Conservation (phyloP, 2,113 vertebrate genomes). For the Aix galericulata region DNA sequence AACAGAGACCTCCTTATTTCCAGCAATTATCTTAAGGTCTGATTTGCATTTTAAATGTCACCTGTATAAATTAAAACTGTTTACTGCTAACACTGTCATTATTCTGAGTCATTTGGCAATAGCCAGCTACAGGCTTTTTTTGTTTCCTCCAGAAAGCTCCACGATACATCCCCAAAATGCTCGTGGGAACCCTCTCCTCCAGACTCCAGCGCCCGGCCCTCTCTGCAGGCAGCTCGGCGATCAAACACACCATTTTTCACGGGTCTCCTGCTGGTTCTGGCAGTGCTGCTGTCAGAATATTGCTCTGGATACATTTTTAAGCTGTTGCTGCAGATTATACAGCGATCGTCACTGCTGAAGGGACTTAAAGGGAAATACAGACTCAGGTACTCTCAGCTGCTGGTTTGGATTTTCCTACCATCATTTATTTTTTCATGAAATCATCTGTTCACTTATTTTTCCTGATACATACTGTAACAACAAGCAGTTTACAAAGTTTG, state of each 20-base stretch:
- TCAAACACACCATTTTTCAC: accelerated
- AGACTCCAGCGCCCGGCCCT: not conserved
- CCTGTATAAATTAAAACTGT: constrained; percentile 82
- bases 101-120: constrained; percentile 31
- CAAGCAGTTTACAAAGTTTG: not conserved
- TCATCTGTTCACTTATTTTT: not conserved
- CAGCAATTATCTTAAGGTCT: constrained; percentile 82
- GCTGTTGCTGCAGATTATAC: not conserved
- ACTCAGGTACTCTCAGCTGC: accelerated
- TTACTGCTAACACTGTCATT: constrained; percentile 65
- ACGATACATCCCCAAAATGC: not conserved
- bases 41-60: constrained; percentile 85
- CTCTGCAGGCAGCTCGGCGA: accelerated
- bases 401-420: not conserved
- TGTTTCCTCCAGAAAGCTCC: constrained; percentile 1
- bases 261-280: not conserved
- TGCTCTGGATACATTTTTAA: not conserved
- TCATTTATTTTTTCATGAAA: not conserved
- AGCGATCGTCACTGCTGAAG: not conserved
- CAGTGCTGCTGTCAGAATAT: not conserved
- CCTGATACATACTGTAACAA: accelerated
- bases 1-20: constrained; percentile 70
- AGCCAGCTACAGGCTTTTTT: not conserved
- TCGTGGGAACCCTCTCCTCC: not conserved
- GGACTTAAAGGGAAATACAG: accelerated